Evolutionary conservation across 1,140 invertebrate genomes (phyloP), one percentile per base, ranked within the genome.

Genomic region (Drosophila simulans): DNA sequence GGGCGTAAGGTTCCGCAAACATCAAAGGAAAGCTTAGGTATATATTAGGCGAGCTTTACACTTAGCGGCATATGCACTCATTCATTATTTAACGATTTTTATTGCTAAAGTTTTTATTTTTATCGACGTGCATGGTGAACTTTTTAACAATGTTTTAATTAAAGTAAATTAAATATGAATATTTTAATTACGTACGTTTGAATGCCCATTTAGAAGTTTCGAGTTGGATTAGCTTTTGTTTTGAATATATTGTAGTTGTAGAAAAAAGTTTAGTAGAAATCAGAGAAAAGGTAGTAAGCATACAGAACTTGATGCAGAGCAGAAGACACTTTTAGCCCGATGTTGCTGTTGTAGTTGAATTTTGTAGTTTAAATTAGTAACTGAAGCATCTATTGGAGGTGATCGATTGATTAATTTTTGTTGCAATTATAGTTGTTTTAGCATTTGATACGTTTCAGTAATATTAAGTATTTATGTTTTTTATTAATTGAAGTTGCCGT

Each of bases 161-260:
- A 42, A 54, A 39, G 3, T 49, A 71, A 42, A 22, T 22, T 22
- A 46, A 66, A 43, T 56, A 59, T 74, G 31, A 70, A 60, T 63
- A 60, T 48, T 20, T 74, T 5, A 66, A 54, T 85, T 71, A 78
- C 82, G 70, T 79, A 88, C 82, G 69, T 80, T 80, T 77, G 39
- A 74, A 81, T 76, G 52, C 65, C 63, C 55, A 39, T 75, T 75
- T 52, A 59, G 54, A 75, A 79, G 64, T 68, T 27, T 46, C 15
- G 56, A 68, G 64, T 48, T 59, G 64, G 56, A 52, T 57, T 59
- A 66, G 34, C 54, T 35, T 62, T 46, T 64, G 48, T 80, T 63
- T 72, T 78, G 78, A 52, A 62, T 71, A 17, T 17, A 17, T 17
- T 17, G 60, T 63, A 49, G 56, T 84, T 69, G 60, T 71, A 80